These are phyloP conservation scores for Agriopis leucophaearia DNA, from an alignment of 2,888 invertebrate species.

Conservation along the genomic window DNA sequence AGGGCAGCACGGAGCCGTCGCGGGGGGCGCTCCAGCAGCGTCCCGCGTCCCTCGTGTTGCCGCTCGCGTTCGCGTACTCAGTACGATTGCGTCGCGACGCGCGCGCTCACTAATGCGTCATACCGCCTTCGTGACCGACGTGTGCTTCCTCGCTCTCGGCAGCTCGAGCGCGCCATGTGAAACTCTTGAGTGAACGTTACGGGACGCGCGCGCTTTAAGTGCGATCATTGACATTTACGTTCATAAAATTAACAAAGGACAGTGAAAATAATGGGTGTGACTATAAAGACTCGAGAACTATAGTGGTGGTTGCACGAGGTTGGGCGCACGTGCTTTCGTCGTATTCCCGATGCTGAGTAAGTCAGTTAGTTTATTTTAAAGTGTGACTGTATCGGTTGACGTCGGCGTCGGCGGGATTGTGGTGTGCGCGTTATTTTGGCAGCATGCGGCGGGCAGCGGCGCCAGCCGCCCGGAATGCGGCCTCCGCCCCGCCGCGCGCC, in stretches of 20 bases:
- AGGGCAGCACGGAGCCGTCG: slow-evolving; percentile 78
- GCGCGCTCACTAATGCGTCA: slow-evolving; percentile 86
- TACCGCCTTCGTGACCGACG: slow-evolving; percentile 76
- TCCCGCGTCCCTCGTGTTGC: slow-evolving; percentile 62
- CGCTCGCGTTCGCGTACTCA: slow-evolving; percentile 75
- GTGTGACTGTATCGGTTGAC: slow-evolving; percentile 70
- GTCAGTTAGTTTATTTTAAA: slow-evolving; percentile 81
- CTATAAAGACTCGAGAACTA: slow-evolving; percentile 53
- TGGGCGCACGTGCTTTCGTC: slow-evolving; percentile 74
- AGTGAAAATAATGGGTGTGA: slow-evolving; percentile 75
- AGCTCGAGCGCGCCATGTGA: slow-evolving; percentile 82
- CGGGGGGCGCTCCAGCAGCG: slow-evolving; percentile 65
- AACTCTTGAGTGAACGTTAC: slow-evolving; percentile 72
- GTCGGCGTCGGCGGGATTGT: slow-evolving; percentile 55
- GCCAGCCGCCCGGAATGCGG: slow-evolving; percentile 78
- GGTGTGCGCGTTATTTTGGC: slow-evolving; percentile 79
- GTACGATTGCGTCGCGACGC: slow-evolving; percentile 78
- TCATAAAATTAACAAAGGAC: slow-evolving; percentile 53
- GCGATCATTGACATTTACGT: neutral
- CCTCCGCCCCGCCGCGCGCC: slow-evolving; percentile 79
- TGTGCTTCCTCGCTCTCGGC: slow-evolving; percentile 60
- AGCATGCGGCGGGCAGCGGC: slow-evolving; percentile 64
- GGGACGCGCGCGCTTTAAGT: slow-evolving; percentile 28
- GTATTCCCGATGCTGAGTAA: slow-evolving; percentile 71
- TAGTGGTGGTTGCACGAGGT: slow-evolving; percentile 67